Percentiles rank a stretch among this genome's conserved stretches.
phyloP scores from a whole-genome alignment of 2,888 invertebrate species.

The Clusia tigrina region DNA sequence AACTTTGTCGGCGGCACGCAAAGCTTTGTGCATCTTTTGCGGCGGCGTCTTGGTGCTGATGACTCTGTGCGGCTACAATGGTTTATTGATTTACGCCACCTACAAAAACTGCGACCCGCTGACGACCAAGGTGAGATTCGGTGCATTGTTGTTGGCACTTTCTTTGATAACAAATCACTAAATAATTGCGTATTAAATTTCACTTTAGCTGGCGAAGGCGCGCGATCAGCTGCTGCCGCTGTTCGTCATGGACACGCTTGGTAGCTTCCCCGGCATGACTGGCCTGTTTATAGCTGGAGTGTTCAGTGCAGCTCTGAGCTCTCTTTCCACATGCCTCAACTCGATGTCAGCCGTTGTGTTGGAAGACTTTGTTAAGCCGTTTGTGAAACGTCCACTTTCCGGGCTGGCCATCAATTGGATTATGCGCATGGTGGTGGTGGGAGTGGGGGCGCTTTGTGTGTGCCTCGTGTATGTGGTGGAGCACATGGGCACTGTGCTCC shows the following conservation, averaged over 20 bases:
- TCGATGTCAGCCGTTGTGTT: conserved; percentile 80
- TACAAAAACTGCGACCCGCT: conserved; percentile 73
- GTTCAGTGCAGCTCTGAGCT: conserved; percentile 87
- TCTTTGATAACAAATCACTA: too few species aligned
- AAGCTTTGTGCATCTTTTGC: conserved; percentile 69
- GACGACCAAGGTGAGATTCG: conserved; percentile 66
- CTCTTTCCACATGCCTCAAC: conserved; percentile 79
- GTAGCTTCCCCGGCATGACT: conserved; percentile 79
- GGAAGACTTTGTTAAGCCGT: conserved; percentile 76
- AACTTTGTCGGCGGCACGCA: conserved; percentile 70
- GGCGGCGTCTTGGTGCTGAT: conserved; percentile 67
- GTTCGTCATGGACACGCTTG: conserved; percentile 85
- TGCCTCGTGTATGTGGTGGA: conserved; percentile 76
- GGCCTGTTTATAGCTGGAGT: conserved; percentile 90
- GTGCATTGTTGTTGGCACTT: too few species aligned
- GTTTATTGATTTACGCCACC: conserved; percentile 71
- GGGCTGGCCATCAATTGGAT: conserved; percentile 68
- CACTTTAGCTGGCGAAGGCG: conserved; percentile 71
- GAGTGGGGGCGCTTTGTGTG: conserved; percentile 74
- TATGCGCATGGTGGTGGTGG: conserved; percentile 75
- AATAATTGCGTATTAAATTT: too few species aligned
- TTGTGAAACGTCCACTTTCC: conserved; percentile 68
- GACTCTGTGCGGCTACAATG: conserved; percentile 69
- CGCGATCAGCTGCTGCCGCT: conserved; percentile 83
- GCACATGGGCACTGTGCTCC: conserved; percentile 76